Conservation (phyloP, 2,113 vertebrate species). For the Sakesphorus luctuosus region DNA sequence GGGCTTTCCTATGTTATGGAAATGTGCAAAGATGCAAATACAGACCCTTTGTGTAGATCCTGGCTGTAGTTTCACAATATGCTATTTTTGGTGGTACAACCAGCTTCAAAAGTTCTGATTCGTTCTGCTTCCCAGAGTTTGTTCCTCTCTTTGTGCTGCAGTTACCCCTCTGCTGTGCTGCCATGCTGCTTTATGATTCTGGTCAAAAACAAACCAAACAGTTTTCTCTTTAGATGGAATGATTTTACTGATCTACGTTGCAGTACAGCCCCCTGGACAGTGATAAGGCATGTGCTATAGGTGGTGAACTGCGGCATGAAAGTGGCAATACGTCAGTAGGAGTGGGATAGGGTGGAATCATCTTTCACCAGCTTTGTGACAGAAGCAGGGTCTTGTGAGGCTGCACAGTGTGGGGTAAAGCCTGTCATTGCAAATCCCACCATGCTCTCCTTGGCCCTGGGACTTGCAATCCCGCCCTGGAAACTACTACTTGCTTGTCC, state of each 20-base stretch:
- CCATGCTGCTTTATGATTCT: neutral
- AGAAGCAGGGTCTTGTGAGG: neutral
- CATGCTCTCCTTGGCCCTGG: neutral
- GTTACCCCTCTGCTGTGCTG: neutral
- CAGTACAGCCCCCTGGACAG: neutral
- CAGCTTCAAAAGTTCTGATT: neutral
- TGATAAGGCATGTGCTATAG: neutral
- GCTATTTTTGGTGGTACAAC: neutral
- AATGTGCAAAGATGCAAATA: neutral
- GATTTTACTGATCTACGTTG: neutral
- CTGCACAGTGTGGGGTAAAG: neutral
- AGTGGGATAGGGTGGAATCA: neutral
- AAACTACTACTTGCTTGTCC: neutral
- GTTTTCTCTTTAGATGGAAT: neutral
- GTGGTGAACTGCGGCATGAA: neutral
- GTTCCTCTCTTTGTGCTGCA: neutral
- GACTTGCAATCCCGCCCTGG: neutral
- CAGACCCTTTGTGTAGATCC: neutral
- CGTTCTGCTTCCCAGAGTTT: neutral
- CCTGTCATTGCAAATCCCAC: neutral
- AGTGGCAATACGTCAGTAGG: neutral
- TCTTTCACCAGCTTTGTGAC: neutral
- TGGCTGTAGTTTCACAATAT: neutral
- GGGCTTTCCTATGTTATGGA: slow-evolving; percentile 36
- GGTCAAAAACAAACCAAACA: neutral